Base-by-base conservation (phyloP, 2,113 vertebrate genomes). In the Trematocara nigrifrons region DNA sequence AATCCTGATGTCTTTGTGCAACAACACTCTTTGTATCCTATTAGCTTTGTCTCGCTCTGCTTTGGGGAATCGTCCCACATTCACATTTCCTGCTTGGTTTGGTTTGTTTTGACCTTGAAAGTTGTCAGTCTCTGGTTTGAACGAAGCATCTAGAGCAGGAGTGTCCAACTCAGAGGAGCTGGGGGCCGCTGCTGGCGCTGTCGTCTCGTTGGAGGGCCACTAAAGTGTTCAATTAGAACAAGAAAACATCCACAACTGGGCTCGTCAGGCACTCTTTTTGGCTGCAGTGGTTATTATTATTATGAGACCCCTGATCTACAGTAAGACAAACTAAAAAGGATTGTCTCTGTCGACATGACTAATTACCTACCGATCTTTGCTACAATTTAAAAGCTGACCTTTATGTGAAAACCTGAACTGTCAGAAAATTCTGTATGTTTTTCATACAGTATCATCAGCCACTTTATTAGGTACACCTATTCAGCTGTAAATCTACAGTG, bases 231-330 rank as follows among this genome's bases (percentile, higher is more conserved):
- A 4, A 54, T 54, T 12, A 54, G 53, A 54, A 54, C 53, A 54
- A 54, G 53, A 26, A 54, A 54, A 54, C 20, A 7, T 6, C 2
- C 53, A 26, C 53, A 54, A 7, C 47, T 49, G 47, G 47, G 4
- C 47, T 49, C 7, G 7, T 49, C 47, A 49, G 47, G 47, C 47
- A 0, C 47, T 18, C 45, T 47, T 0, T 0, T 47, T 47, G 45
- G 45, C 15, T 49, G 47, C 47, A 49, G 47, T 49, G 15, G 47
- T 49, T 49, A 35, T 49, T 49, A 18, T 49, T 49, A 8, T 3
- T 49, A 7, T 16, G 40, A 42, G 40, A 42, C 40, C 40, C 40
- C 40, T 42, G 40, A 42, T 42, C 40, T 42, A 42, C 40, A 42
- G 3, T 53, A 20, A 53, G 52, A 20, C 18, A 10, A 53, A 20